Evolutionary conservation across 2,797 vertebrate species (phyloP).

Genomic region (Jordanella pulchra): DNA sequence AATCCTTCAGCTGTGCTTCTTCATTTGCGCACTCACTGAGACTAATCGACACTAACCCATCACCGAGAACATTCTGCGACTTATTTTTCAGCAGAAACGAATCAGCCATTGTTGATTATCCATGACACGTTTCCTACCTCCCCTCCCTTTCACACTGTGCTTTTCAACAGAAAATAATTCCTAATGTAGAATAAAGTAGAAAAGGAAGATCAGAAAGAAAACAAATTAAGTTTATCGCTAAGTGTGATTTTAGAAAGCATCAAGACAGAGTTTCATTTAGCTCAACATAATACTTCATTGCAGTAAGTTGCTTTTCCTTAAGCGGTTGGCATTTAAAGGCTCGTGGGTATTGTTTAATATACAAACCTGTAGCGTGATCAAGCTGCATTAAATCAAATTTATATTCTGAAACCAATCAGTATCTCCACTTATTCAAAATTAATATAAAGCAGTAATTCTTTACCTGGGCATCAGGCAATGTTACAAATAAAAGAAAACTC

Average conservation of each 20-base stretch:
- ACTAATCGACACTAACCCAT: conserved; percentile 61
- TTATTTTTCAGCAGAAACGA: conserved; percentile 40
- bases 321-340: conserved; percentile 65
- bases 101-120: conserved; percentile 47
- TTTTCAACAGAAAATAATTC: conserved; percentile 57
- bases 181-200: conserved; percentile 28
- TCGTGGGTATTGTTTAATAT: conserved; percentile 31
- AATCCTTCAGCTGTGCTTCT: conserved; percentile 50
- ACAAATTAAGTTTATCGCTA: conserved; percentile 52
- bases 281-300: conserved; percentile 32
- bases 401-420: neutral
- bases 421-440: neutral
- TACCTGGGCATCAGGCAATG: neutral
- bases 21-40: conserved; percentile 50
- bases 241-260: conserved; percentile 32
- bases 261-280: conserved; percentile 28
- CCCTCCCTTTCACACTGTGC: conserved; percentile 23
- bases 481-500: neutral
- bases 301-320: conserved; percentile 50
- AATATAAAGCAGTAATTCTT: neutral
- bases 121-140: conserved; percentile 10
- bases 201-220: conserved; percentile 26
- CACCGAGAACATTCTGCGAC: conserved; percentile 30
- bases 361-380: conserved; percentile 10
- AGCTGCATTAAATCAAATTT: neutral